Evolutionary conservation across 1,140 invertebrate genomes (phyloP), one percentile per base, ranked within the genome.

Genomic region (Liolophura sinensis): DNA sequence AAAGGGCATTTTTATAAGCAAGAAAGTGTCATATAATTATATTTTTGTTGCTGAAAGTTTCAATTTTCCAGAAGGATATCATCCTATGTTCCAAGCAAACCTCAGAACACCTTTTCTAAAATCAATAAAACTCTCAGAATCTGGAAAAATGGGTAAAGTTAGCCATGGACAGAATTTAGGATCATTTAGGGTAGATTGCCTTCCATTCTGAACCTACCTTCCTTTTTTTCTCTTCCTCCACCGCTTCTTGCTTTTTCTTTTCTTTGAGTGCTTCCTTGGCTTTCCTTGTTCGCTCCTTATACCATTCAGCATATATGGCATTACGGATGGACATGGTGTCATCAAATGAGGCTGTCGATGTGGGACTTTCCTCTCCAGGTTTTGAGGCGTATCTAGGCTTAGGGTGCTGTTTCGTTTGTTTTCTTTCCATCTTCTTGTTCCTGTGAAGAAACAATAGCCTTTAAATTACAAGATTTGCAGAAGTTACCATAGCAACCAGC

Each of bases 261-360:
- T 77, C 75, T 64, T 65, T 67, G 20, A 70, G 60, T 48, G 73
- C 65, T 27, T 73, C 59, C 60, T 64, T 75, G 15, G 74, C 62
- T 51, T 61, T 58, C 40, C 73, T 72, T 16, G 73, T 64, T 49
- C 65, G 72, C 24, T 76, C 65, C 25, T 62, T 64, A 48, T 75
- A 78, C 78, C 78, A 80, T 20, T 80, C 75, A 22, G 71, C 65
- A 58, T 76, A 80, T 18, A 80, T 71, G 12, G 77, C 75, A 46
- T 73, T 62, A 4, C 77, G 62, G 24, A 80, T 77, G 61, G 72
- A 69, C 20, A 62, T 60, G n/a, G 78, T 78, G 60, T 69, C 71
- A 59, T 73, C 69, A 64, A 75, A 78, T 24, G 65, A 61, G 46
- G 65, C 24, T 9, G 61, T 60, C 16, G 67, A 20, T 27, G 52